phyloP scores from a whole-genome alignment of 2,888 invertebrate species.

The Ametastegia equiseti region DNA sequence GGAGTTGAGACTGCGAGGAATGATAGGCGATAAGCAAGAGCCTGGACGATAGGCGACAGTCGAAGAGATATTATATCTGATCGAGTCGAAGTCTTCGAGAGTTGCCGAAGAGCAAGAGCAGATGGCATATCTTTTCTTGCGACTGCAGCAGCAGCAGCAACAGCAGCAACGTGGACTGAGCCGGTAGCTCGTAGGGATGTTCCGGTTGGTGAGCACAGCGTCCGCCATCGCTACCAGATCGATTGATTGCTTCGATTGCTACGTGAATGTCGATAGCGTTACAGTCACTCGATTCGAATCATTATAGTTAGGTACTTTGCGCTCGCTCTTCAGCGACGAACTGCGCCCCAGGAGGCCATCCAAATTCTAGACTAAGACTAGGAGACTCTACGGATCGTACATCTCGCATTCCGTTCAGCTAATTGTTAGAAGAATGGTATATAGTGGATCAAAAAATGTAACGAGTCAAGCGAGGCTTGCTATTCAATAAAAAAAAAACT shows the following conservation, averaged over 20 bases:
- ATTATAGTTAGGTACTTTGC: slow-evolving; percentile 31
- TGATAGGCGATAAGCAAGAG: slow-evolving; percentile 38
- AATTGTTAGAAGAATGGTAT: not conserved
- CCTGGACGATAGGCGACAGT: slow-evolving; percentile 47
- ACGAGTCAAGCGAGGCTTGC: not conserved
- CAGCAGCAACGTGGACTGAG: slow-evolving; percentile 47
- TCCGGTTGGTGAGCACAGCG: slow-evolving; percentile 68
- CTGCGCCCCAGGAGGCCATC: slow-evolving; percentile 31
- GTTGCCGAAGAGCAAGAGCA: slow-evolving; percentile 53
- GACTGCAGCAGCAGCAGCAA: too few species aligned
- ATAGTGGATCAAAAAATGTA: not conserved
- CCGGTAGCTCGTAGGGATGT: slow-evolving; percentile 68
- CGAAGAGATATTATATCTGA: slow-evolving; percentile 61
- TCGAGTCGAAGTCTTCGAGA: slow-evolving; percentile 56
- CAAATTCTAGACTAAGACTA: not conserved
- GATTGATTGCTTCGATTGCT: slow-evolving; percentile 68
- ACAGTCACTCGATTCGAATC: slow-evolving; percentile 32
- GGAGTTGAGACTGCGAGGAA: not conserved
- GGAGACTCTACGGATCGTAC: slow-evolving; percentile 17
- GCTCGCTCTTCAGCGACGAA: slow-evolving; percentile 6
- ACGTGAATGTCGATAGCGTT: slow-evolving; percentile 50
- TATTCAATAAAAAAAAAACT: not conserved
- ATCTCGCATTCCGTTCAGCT: slow-evolving; percentile 24
- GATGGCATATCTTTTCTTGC: slow-evolving; percentile 63
- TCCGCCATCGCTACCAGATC: slow-evolving; percentile 68